Percentiles rank a stretch among this genome's conserved stretches.
phyloP scores from a whole-genome alignment of 2,797 vertebrate species.

The Diglossa cyanea region DNA sequence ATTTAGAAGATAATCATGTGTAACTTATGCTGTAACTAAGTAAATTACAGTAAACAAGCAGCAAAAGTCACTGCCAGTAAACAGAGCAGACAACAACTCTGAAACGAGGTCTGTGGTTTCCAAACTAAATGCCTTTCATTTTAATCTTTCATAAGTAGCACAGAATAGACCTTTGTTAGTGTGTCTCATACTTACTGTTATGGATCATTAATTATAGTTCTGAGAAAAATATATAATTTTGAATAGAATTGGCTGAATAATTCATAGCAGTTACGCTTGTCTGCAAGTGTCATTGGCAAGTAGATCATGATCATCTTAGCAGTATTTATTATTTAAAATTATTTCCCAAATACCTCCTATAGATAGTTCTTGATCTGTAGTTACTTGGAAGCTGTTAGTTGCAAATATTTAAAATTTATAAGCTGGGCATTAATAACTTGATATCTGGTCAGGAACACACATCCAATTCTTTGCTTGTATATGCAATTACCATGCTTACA shows the following conservation, averaged over 20 bases:
- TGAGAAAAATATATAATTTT: neutral
- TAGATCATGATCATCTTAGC: neutral
- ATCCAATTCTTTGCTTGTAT: neutral
- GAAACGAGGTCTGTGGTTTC: conserved; percentile 35
- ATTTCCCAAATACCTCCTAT: conserved; percentile 15
- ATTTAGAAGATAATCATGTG: conserved; percentile 42
- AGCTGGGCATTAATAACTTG: neutral
- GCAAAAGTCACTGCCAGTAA: conserved; percentile 55
- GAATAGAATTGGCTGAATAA: conserved; percentile 43
- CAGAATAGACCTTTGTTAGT: conserved; percentile 18
- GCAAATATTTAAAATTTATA: neutral
- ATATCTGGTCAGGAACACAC: neutral
- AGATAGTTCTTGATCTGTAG: neutral
- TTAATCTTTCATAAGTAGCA: conserved; percentile 7
- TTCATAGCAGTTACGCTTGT: conserved; percentile 23
- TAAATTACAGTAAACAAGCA: conserved; percentile 60
- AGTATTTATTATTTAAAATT: neutral
- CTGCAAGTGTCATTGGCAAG: neutral
- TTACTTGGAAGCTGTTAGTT: neutral
- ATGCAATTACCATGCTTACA: neutral
- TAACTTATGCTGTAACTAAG: conserved; percentile 52
- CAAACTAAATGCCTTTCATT: conserved; percentile 34
- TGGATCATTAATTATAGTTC: conserved; percentile 24
- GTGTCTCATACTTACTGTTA: neutral
- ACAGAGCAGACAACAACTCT: conserved; percentile 31